Percentiles rank a stretch among this genome's conserved stretches.
phyloP scores from a whole-genome alignment of 1,140 invertebrate species.

The Bradysia coprophila region DNA sequence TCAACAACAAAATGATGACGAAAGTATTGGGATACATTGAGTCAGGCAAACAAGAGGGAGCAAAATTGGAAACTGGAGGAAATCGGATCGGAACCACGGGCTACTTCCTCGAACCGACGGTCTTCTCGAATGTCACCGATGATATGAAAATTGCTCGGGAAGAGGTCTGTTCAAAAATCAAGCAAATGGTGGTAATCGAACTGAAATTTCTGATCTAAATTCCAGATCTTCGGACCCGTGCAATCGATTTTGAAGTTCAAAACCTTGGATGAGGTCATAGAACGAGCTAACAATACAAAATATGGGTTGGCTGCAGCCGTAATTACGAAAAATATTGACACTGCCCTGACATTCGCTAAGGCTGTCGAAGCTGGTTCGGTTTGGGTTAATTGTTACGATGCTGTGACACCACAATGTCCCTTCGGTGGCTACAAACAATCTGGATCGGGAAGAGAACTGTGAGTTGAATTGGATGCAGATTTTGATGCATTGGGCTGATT shows the following conservation, averaged over 20 bases:
- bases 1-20: slow-evolving; percentile 56
- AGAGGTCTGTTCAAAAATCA: slow-evolving; percentile 34
- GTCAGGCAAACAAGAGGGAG: slow-evolving; percentile 63
- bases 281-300: slow-evolving; percentile 67
- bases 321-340: slow-evolving; percentile 72
- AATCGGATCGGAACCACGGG: slow-evolving; percentile 45
- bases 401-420: slow-evolving; percentile 51
- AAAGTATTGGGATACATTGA: slow-evolving; percentile 61
- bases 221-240: slow-evolving; percentile 82
- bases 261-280: slow-evolving; percentile 72
- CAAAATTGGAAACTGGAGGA: slow-evolving; percentile 56
- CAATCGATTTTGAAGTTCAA: slow-evolving; percentile 82
- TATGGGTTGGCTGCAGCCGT: slow-evolving; percentile 83
- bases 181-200: no score
- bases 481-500: no score
- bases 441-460: slow-evolving; percentile 59
- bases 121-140: slow-evolving; percentile 71
- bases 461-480: neutral
- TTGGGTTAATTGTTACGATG: slow-evolving; percentile 77
- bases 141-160: slow-evolving; percentile 74
- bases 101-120: slow-evolving; percentile 76
- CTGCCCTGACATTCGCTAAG: slow-evolving; percentile 54
- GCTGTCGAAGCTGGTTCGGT: slow-evolving; percentile 71
- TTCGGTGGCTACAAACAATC: slow-evolving; percentile 82
- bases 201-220: no score